These are phyloP conservation scores for Hoplias malabaricus DNA, from an alignment of 2,113 vertebrate genomes.

Conservation along the genomic window DNA sequence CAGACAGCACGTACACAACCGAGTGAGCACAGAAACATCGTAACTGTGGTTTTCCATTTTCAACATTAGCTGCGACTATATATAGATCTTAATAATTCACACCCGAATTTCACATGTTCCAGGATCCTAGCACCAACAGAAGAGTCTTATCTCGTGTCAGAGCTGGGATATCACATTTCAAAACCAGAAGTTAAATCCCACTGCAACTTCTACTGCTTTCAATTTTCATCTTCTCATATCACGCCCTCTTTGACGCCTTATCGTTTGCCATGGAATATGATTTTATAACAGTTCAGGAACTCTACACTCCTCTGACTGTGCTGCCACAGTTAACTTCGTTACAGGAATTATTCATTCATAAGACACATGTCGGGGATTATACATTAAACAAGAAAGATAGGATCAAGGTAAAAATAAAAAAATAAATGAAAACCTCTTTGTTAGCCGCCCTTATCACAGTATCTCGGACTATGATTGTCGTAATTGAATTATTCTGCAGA, in stretches of 20 bases:
- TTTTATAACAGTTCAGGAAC: not conserved
- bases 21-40: not conserved
- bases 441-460: conserved; percentile 18
- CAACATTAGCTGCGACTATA: not conserved
- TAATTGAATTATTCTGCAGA: conserved; percentile 39
- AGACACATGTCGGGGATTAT: conserved; percentile 15
- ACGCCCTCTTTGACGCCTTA: not conserved
- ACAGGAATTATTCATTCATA: not conserved
- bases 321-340: conserved; percentile 8
- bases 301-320: not conserved
- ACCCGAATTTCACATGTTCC: not conserved
- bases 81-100: too few relatives aligned
- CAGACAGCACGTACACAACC: not conserved
- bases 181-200: not conserved
- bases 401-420: conserved; percentile 11
- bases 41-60: not conserved
- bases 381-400: conserved; percentile 3
- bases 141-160: not conserved
- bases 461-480: conserved; percentile 15
- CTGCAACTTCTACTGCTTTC: not conserved
- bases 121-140: not conserved
- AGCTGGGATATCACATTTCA: not conserved
- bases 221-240: not conserved
- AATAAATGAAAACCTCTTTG: not conserved
- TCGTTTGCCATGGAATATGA: not conserved